phyloP scores from a whole-genome alignment of 1,140 invertebrate genomes.

The Drosophila cardini region DNA sequence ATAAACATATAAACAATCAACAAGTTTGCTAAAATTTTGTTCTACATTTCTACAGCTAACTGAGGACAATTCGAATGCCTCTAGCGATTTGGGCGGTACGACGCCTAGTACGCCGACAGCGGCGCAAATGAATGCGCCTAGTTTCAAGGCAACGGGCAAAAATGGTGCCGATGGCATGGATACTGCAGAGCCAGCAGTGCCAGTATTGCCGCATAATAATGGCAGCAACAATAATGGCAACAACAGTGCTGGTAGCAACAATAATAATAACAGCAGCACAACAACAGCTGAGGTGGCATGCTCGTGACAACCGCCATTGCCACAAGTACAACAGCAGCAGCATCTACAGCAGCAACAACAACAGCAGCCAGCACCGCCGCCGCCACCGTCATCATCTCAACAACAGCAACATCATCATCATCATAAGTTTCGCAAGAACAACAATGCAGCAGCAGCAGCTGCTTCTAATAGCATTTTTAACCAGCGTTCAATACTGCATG shows the following conservation, averaged over 20 bases:
- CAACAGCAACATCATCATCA: constrained; percentile 61
- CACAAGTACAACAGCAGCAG: constrained; percentile 45
- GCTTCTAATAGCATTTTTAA: constrained; percentile 84
- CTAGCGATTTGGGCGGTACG: constrained; percentile 58
- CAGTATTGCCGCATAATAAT: constrained; percentile 52
- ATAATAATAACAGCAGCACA: constrained; percentile 53
- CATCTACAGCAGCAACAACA: constrained; percentile 48
- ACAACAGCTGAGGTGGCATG: constrained; percentile 78
- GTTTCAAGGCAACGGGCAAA: constrained; percentile 59
- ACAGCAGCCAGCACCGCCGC: constrained; percentile 46
- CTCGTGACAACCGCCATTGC: constrained; percentile 82
- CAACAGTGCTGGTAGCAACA: constrained; percentile 36
- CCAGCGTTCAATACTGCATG: constrained; percentile 73
- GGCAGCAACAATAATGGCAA: constrained; percentile 54
- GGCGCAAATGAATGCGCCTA: constrained; percentile 73
- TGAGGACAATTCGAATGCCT: constrained; percentile 83
- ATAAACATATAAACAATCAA: too few species aligned
- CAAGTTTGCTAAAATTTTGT: too few species aligned
- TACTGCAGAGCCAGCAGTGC: constrained; percentile 38
- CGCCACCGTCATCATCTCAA: constrained; percentile 44
- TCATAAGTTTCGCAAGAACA: constrained; percentile 83
- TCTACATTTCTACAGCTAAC: constrained; percentile 44
- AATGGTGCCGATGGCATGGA: constrained; percentile 57
- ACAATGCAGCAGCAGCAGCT: constrained; percentile 81
- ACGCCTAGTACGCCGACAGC: constrained; percentile 76